Conservation (phyloP, 2,113 vertebrate species). For the Poeciliopsis occidentalis region DNA sequence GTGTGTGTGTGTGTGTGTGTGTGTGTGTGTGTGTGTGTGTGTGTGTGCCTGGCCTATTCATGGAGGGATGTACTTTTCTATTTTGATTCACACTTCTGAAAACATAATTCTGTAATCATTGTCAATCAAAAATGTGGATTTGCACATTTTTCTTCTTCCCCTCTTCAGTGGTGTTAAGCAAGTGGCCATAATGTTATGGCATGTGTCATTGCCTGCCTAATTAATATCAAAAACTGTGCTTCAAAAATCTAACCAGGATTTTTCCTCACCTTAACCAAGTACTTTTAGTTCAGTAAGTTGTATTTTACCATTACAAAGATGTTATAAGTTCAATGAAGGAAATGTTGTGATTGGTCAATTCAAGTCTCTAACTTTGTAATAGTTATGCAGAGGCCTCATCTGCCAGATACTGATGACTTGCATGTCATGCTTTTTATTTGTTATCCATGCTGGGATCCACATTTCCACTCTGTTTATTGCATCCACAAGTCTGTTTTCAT, state of each 20-base stretch:
- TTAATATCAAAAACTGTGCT: no score
- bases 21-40: slow-evolving; percentile 8
- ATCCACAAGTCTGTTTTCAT: slow-evolving; percentile 13
- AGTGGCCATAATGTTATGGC: background rate
- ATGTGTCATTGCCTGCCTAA: no score
- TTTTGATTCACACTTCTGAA: slow-evolving; percentile 17
- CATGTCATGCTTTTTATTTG: slow-evolving; percentile 19
- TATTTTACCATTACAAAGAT: background rate
- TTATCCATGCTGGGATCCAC: slow-evolving; percentile 39
- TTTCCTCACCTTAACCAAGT: no score
- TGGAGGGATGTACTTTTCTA: background rate
- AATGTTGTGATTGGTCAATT: background rate
- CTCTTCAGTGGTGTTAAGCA: background rate
- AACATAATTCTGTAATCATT: slow-evolving; percentile 20
- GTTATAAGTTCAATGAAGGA: background rate
- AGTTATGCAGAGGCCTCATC: background rate
- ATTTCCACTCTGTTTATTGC: slow-evolving; percentile 32
- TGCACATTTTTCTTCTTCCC: background rate
- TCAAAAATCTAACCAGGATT: no score
- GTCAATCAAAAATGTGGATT: slow-evolving; percentile 23
- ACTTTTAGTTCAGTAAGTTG: no score
- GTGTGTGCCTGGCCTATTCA: background rate
- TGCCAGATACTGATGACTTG: slow-evolving; percentile 13
- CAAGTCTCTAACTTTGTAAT: background rate
- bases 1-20: slow-evolving; percentile 12